Percentiles rank a stretch among this genome's conserved stretches.
Conservation (phyloP, 2,888 invertebrate species). For the Andrena dorsata region DNA sequence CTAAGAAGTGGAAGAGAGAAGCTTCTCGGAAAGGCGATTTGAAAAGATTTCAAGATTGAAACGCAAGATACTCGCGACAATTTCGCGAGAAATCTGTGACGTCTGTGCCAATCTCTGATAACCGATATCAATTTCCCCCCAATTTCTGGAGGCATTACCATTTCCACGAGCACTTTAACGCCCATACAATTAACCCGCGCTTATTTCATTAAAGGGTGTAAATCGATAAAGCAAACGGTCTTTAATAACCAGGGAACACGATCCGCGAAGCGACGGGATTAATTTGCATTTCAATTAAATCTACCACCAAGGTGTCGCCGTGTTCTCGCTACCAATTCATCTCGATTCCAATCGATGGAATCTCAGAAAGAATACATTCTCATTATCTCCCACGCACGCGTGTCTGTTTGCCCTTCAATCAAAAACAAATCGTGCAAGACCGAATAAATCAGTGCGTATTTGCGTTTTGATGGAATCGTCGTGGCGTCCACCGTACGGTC, state of each 20-base stretch:
- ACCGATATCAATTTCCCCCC: background rate
- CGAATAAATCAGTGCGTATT: background rate
- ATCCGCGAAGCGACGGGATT: background rate
- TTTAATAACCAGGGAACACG: conserved; percentile 20
- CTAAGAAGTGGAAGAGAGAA: background rate
- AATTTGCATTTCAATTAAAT: conserved; percentile 44
- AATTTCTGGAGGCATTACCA: background rate
- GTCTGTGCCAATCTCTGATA: background rate
- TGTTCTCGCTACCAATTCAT: too few species aligned
- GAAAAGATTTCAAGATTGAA: background rate
- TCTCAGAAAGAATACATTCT: too few species aligned
- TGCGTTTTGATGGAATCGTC: conserved; percentile 9
- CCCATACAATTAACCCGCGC: conserved; percentile 11
- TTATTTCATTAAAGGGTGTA: background rate
- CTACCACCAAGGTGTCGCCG: background rate
- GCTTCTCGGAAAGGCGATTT: background rate
- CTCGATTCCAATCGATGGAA: too few species aligned
- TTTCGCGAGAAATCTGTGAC: too few species aligned
- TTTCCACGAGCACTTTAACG: background rate
- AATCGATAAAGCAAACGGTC: conserved; percentile 34
- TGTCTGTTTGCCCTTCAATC: background rate
- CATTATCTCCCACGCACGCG: background rate
- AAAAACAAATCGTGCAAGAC: conserved; percentile 9
- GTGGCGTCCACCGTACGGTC: background rate
- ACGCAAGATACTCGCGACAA: too few species aligned